phyloP scores from a whole-genome alignment of 2,888 invertebrate genomes.

The Malacosoma neustria region DNA sequence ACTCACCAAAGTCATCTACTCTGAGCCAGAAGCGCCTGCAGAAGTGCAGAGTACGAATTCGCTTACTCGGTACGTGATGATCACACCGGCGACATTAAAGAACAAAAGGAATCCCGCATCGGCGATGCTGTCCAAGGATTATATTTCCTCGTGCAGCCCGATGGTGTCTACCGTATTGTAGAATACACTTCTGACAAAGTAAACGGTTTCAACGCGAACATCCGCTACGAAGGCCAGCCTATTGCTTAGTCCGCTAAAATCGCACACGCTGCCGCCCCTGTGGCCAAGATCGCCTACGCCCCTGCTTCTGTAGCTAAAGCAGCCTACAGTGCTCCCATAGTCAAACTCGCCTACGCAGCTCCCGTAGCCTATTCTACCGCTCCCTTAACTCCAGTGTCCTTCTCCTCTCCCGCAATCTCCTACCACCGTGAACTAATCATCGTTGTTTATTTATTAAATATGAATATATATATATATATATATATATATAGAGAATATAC shows the following conservation, averaged over 20 bases:
- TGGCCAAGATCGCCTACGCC: constrained; percentile 18
- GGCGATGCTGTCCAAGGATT: constrained; percentile 60
- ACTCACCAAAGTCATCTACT: constrained; percentile 39
- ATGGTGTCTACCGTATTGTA: constrained; percentile 58
- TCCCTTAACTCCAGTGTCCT: not conserved
- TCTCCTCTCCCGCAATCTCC: too few species aligned
- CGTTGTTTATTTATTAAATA: constrained; percentile 31
- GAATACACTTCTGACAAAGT: constrained; percentile 59
- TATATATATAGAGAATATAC: too few species aligned
- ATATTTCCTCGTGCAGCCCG: constrained; percentile 64
- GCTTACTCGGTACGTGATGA: constrained; percentile 58
- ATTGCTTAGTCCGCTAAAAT: constrained; percentile 20
- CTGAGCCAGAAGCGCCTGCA: constrained; percentile 46
- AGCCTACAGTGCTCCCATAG: constrained; percentile 15
- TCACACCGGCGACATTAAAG: constrained; percentile 59
- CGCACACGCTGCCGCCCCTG: constrained; percentile 27
- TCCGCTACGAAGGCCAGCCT: constrained; percentile 57
- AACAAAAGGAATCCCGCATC: constrained; percentile 56
- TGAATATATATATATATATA: constrained; percentile 9
- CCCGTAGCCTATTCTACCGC: constrained; percentile 6
- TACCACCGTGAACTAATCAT: too few species aligned
- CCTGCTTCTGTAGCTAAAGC: constrained; percentile 26
- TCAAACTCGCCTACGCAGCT: constrained; percentile 23
- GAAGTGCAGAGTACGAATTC: constrained; percentile 62
- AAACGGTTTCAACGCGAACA: constrained; percentile 61